Evolutionary conservation across 2,797 vertebrate species (phyloP).

Genomic region (Acrocephalus scirpaceus): DNA sequence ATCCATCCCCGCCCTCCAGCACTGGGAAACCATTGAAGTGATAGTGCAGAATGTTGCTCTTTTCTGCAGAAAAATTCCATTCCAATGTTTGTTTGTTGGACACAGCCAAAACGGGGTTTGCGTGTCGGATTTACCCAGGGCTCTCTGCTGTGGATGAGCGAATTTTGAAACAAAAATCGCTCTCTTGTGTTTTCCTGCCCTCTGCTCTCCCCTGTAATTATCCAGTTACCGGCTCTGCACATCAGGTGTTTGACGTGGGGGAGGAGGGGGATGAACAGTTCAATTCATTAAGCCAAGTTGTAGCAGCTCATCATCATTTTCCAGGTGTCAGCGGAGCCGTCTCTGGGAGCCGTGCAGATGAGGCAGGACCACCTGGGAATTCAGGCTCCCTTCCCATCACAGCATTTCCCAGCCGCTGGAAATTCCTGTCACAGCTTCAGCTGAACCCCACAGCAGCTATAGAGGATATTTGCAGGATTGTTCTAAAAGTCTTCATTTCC

Average conservation of each 20-base stretch:
- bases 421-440: neutral
- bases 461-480: neutral
- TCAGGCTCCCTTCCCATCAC: neutral
- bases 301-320: conserved; percentile 32
- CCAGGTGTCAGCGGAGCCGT: conserved; percentile 25
- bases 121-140: neutral
- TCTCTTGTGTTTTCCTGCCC: neutral
- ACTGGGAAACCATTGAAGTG: neutral
- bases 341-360: neutral
- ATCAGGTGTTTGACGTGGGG: neutral
- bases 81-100: neutral
- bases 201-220: neutral
- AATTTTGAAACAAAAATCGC: neutral
- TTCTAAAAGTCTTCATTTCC: neutral
- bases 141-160: neutral
- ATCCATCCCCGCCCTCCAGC: rapidly evolving
- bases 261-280: neutral
- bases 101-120: neutral
- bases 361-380: neutral
- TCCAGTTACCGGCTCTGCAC: neutral
- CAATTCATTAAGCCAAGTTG: conserved; percentile 53
- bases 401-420: neutral
- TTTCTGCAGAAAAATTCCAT: rapidly evolving
- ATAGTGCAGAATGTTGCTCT: neutral
- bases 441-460: neutral